Evolutionary conservation across 2,113 vertebrate genomes (phyloP), one percentile per base, ranked within the genome.

Genomic region (Arizona elegans): DNA sequence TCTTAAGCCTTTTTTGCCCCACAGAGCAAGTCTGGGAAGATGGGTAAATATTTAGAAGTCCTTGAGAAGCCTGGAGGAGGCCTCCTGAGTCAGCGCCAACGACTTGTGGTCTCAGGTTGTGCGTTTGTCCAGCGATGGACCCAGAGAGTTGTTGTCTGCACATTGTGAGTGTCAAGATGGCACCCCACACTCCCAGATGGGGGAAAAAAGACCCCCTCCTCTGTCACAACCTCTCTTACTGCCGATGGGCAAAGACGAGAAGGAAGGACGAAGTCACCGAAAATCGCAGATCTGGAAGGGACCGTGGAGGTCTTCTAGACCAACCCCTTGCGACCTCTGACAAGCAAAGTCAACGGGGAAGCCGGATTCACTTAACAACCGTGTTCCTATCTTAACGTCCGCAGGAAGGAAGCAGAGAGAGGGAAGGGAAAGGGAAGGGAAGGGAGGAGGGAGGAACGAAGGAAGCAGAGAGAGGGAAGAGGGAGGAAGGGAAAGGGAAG

Each of bases 31-130:
- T 15, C 3, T 29, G 52, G 2, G 38, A 93, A 87, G 29, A 52
- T 38, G 90, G 89, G 55, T 95, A 95, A 96, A 96, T 94, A 95
- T 97, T 96, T 95, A 96, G 90, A 94, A 92, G 94, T 43, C 91
- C 95, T 93, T 95, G 91, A 95, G 95, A 96, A 86, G 43, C 86
- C 55, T 53, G 38, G 38, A 38, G 5, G 8, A 59, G 23, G 29
- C 43, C 1, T 12, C 24, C 4, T 4, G 65, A 59, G 89, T 91
- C 1, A 21, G 43, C 87, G 89, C n/a, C 47, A 86, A 92, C 93
- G 90, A 38, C 38, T 38, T 1, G 38, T 2, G 38, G 38, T 2
- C 38, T 0, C 38, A 38, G 38, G 38, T 38, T 38, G 38, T 38
- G 0, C 93, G 91, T 95, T 96, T 96, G 94, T 93, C 1, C 86